Conservation (phyloP, 2,888 invertebrate species). For the Spodoptera exigua region DNA sequence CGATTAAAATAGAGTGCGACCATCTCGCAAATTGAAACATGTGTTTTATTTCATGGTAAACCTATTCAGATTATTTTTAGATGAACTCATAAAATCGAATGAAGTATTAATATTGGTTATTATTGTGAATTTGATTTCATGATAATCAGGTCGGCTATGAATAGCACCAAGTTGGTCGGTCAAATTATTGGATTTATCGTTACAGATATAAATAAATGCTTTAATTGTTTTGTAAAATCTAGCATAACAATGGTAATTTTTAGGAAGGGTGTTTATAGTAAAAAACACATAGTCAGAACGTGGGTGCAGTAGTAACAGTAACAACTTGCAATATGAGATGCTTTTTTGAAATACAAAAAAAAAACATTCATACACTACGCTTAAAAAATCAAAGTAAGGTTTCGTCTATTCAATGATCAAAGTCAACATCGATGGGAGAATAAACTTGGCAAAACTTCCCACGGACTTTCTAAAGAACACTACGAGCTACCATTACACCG, state of each 20-base stretch:
- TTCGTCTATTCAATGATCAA: conserved; percentile 1
- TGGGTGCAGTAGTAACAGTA: neutral
- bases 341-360: neutral
- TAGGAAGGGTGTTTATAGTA: too few species aligned
- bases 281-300: too few species aligned
- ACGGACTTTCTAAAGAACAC: conserved; percentile 23
- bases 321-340: conserved; percentile 11
- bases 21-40: conserved; percentile 20
- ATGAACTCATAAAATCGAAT: conserved; percentile 7
- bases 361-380: neutral
- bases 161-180: conserved; percentile 12
- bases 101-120: conserved; percentile 11
- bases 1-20: conserved; percentile 21
- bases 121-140: conserved; percentile 9
- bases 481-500: conserved; percentile 22
- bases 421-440: conserved; percentile 7
- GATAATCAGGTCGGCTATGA: conserved; percentile 17
- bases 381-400: conserved; percentile 5
- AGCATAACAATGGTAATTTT: neutral
- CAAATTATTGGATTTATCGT: conserved; percentile 1
- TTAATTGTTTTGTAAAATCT: neutral
- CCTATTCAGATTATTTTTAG: conserved; percentile 6
- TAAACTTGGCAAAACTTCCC: conserved; percentile 20
- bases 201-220: neutral
- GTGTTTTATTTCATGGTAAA: conserved; percentile 7